Conservation (phyloP, 1,140 invertebrate genomes). For the Aphis craccivora region DNA sequence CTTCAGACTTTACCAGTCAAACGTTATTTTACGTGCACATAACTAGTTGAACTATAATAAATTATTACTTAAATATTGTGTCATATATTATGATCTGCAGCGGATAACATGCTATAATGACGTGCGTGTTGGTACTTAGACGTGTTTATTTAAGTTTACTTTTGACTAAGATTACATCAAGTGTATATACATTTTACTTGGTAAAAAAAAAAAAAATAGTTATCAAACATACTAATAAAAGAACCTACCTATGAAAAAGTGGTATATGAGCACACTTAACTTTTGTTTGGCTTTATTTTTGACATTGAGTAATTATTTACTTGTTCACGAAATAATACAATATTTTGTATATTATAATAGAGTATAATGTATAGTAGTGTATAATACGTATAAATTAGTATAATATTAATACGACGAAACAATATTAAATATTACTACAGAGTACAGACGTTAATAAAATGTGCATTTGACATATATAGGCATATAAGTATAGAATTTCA, state of each 20-base stretch:
- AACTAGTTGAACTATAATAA: neutral
- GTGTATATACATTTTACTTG: neutral
- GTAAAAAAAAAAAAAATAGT: neutral
- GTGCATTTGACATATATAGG: no score
- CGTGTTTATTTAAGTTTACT: neutral
- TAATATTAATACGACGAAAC: neutral
- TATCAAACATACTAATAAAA: neutral
- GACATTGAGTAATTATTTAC: neutral
- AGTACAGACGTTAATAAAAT: neutral
- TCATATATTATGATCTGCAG: neutral
- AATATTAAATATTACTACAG: neutral
- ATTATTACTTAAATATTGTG: neutral
- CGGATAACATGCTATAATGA: neutral
- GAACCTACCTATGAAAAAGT: neutral
- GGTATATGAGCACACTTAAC: neutral
- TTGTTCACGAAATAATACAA: neutral
- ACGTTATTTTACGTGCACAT: neutral
- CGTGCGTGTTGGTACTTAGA: neutral
- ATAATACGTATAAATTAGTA: neutral
- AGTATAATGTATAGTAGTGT: neutral
- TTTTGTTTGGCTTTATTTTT: neutral
- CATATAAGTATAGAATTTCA: no score
- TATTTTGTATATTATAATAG: neutral
- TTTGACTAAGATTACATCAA: neutral
- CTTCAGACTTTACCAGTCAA: neutral